Conservation (phyloP, 2,113 vertebrate species). For the Austrofundulus limnaeus region DNA sequence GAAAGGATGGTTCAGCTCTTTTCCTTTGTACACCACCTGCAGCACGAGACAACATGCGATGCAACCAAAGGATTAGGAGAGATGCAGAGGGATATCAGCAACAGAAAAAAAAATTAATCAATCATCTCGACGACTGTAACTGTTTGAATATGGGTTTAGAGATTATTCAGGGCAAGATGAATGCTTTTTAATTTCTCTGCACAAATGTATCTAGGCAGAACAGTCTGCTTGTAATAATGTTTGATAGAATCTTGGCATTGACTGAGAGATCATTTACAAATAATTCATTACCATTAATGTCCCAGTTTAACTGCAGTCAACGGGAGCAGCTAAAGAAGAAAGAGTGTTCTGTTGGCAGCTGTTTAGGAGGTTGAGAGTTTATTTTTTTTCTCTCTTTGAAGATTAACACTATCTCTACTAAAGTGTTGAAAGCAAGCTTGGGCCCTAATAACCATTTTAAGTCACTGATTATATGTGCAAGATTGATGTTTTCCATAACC, state of each 20-base stretch:
- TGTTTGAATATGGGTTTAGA: constrained; percentile 42
- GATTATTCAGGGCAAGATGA: constrained; percentile 56
- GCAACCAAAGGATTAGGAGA: constrained; percentile 41
- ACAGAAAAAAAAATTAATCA: constrained; percentile 25
- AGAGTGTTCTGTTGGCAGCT: constrained; percentile 34
- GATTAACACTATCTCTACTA: not conserved
- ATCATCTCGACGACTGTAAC: constrained; percentile 30
- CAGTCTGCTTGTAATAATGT: constrained; percentile 59
- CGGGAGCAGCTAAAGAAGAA: constrained; percentile 20
- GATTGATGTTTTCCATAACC: not conserved
- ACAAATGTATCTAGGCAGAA: constrained; percentile 48
- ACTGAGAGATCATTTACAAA: constrained; percentile 64
- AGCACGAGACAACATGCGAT: constrained; percentile 31
- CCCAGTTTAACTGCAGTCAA: constrained; percentile 17
- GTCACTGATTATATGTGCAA: not conserved
- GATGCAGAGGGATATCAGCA: not conserved
- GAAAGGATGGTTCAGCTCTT: constrained; percentile 96
- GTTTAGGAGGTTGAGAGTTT: constrained; percentile 7
- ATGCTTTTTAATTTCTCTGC: constrained; percentile 60
- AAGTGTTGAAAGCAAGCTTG: not conserved
- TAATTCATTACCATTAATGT: constrained; percentile 64
- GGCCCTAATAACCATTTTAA: not conserved
- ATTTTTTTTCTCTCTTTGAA: constrained; percentile 21
- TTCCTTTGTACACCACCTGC: constrained; percentile 94
- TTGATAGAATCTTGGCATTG: constrained; percentile 61